Conservation (phyloP, 1,140 invertebrate genomes). For the Chlorops oryzae region DNA sequence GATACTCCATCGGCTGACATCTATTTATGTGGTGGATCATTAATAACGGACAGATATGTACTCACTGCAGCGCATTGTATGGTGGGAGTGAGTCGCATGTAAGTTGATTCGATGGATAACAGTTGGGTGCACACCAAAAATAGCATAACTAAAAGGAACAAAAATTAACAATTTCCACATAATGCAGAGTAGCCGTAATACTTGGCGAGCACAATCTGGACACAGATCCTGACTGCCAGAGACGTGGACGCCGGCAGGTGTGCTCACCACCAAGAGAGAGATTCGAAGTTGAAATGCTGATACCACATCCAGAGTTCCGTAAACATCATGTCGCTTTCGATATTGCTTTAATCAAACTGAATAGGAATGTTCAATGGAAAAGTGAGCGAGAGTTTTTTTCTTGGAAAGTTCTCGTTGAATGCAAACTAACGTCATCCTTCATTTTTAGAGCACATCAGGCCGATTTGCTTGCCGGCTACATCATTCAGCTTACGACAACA, state of each 20-base stretch:
- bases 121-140: not conserved
- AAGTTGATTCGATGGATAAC: constrained; percentile 25
- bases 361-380: constrained; percentile 18
- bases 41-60: constrained; percentile 49
- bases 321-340: constrained; percentile 55
- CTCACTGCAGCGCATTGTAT: constrained; percentile 60
- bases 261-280: constrained; percentile 52
- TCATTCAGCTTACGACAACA: too few relatives aligned
- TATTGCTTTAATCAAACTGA: constrained; percentile 55
- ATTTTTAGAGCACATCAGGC: constrained; percentile 29
- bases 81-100: constrained; percentile 14
- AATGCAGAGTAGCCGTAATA: constrained; percentile 50
- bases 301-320: constrained; percentile 57
- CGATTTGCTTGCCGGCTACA: constrained; percentile 37
- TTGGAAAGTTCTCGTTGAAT: not conserved
- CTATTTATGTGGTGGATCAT: constrained; percentile 46
- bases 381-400: constrained; percentile 6
- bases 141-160: not conserved
- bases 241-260: constrained; percentile 15
- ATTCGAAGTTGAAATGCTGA: constrained; percentile 52
- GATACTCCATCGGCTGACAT: constrained; percentile 10
- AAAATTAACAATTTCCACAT: not conserved
- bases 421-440: not conserved
- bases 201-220: constrained; percentile 58
- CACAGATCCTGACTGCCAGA: constrained; percentile 53